Percentiles rank a stretch among this genome's conserved stretches.
These are phyloP conservation scores for Apogon talboti DNA, from an alignment of 2,797 vertebrate genomes.

Conservation along the genomic window DNA sequence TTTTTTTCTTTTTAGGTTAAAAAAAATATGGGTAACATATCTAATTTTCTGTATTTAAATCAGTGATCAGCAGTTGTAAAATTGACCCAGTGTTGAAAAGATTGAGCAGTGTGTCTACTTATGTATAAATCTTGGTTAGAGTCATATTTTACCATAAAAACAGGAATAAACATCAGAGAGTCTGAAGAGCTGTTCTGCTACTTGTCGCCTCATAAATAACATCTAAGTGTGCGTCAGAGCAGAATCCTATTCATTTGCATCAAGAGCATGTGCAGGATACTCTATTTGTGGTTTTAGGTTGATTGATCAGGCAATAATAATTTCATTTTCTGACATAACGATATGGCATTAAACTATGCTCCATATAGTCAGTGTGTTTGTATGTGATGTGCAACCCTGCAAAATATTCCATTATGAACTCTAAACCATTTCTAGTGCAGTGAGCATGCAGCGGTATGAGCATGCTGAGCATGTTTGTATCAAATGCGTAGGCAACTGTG, in stretches of 20 bases:
- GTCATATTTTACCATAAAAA: slow-evolving; percentile 1
- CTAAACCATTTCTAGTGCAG: slow-evolving; percentile 1
- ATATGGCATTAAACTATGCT: slow-evolving; percentile 38
- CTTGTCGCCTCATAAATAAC: slow-evolving; percentile 5
- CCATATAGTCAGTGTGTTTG: slow-evolving; percentile 23
- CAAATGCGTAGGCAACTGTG: slow-evolving; percentile 29
- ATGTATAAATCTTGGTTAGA: neutral
- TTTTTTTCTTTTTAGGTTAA: neutral
- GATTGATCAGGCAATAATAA: slow-evolving; percentile 25
- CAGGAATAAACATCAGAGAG: neutral
- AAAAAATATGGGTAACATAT: neutral
- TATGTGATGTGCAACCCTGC: slow-evolving; percentile 17
- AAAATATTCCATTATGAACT: slow-evolving; percentile 42
- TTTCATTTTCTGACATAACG: slow-evolving; percentile 38
- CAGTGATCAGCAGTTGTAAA: slow-evolving; percentile 11
- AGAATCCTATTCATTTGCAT: no score
- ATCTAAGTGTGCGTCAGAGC: neutral
- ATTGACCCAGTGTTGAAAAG: neutral
- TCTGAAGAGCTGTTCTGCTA: neutral
- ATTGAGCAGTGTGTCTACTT: neutral
- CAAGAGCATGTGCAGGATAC: slow-evolving; percentile 4
- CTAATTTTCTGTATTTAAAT: slow-evolving; percentile 15
- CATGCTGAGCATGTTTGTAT: slow-evolving; percentile 46
- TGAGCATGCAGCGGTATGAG: slow-evolving; percentile 26
- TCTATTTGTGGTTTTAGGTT: slow-evolving; percentile 11